Evolutionary conservation across 2,888 invertebrate genomes (phyloP).

Genomic region (Drosophila mulleri): DNA sequence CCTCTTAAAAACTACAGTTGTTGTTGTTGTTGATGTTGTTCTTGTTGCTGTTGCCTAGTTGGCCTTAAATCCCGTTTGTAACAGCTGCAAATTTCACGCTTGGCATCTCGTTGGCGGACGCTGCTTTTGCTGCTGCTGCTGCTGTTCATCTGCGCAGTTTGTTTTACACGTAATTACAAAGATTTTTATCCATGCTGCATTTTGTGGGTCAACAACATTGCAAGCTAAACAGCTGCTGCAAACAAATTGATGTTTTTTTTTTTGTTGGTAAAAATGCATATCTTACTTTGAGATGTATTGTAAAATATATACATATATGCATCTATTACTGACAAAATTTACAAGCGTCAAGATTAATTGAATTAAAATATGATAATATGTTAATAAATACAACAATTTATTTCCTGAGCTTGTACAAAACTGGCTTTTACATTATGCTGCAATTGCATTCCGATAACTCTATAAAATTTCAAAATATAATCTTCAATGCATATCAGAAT

Average conservation of each 20-base stretch:
- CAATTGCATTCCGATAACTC: background rate
- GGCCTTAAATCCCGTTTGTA: constrained; percentile 52
- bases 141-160: constrained; percentile 36
- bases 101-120: constrained; percentile 33
- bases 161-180: constrained; percentile 63
- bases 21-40: constrained; percentile 8
- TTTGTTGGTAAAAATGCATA: background rate
- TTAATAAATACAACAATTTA: too few species aligned
- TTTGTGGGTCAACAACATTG: constrained; percentile 51
- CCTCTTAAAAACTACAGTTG: constrained; percentile 23
- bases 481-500: background rate
- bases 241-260: background rate
- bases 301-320: background rate
- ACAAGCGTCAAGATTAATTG: too few species aligned
- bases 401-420: too few species aligned
- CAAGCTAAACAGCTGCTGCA: constrained; percentile 20
- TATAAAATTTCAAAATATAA: background rate
- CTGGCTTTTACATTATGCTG: background rate
- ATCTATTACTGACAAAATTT: background rate
- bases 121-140: constrained; percentile 23
- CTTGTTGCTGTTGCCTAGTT: constrained; percentile 10
- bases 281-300: background rate
- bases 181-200: constrained; percentile 47
- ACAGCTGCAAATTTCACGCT: constrained; percentile 71
- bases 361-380: too few species aligned